Evolutionary conservation across 64 coral and sea anemone species (phyloP), one percentile per base, ranked within the genome.

Genomic region (Montipora foliosa): DNA sequence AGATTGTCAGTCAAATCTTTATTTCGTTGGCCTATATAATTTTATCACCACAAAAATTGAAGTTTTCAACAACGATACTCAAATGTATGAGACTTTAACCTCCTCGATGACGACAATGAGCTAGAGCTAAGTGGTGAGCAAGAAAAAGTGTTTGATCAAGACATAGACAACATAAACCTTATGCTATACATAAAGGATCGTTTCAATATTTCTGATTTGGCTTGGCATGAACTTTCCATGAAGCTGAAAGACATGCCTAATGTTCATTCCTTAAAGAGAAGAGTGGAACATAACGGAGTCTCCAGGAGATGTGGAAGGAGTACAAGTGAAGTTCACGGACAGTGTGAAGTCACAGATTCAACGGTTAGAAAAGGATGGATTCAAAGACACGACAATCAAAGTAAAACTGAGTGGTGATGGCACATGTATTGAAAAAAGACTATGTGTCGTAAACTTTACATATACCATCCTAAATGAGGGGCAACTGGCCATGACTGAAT

Each of bases 191-290:
- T 84, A 14, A 92, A 92, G 21, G 80, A 92, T 14, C 70, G 58
- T 12, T 92, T 92, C 24, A 84, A 84, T 44, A 76, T 92, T 47
- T 92, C 80, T 7, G 67, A 92, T 77, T 78, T 69, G 70, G 80
- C 90, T n/a, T 92, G 69, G 68, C 80, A 85, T 17, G 81, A 85
- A 84, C 90, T 92, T 21, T 25, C 80, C 12, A 85, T 92, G 90
- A 76, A 75, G 37, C 66, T 37, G 58, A 92, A 84, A 76, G 52
- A 24, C 59, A 74, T 84, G 2, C 90, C 90, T 7, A 84, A 78
- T 67, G 45, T 78, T 8, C 77, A 90, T 58, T 66, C 73, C 10
- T 78, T 84, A 57, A 83, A 84, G 25, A 48, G 25, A 16, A 78
- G 76, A 93, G 3, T 93, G 91, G 82, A 93, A 87, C 49, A 46